Conservation (phyloP, 2,797 vertebrate species). For the Neosilurus mollespiculum region DNA sequence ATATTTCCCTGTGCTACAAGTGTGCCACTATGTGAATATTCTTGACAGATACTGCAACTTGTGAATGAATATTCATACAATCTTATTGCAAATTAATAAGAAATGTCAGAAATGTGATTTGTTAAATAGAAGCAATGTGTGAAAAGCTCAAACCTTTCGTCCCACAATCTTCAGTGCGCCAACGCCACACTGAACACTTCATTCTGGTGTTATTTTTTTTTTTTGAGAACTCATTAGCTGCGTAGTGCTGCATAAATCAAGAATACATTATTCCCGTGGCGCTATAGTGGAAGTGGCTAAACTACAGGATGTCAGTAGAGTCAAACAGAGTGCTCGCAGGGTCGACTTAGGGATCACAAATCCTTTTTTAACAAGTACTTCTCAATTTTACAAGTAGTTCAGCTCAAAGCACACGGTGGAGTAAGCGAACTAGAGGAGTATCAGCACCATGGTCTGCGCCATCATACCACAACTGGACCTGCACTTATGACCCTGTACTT, state of each 20-base stretch:
- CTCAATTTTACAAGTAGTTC: not conserved
- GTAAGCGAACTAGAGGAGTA: not conserved
- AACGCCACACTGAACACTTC: not conserved
- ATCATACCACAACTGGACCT: not conserved
- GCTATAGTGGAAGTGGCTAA: not conserved
- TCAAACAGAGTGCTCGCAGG: not conserved
- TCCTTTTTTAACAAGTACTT: too few species aligned
- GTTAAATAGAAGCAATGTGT: not conserved
- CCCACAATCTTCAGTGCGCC: not conserved
- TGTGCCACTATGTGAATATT: conserved; percentile 1
- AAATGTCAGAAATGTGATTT: conserved; percentile 1
- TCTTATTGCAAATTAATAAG: conserved; percentile 7
- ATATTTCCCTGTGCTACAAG: not conserved
- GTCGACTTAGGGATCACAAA: not conserved
- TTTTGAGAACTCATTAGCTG: conserved; percentile 1
- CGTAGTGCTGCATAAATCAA: not conserved
- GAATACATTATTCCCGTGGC: not conserved
- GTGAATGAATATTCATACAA: conserved; percentile 7
- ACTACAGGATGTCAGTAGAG: not conserved
- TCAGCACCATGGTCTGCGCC: not conserved
- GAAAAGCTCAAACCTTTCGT: not conserved
- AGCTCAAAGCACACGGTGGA: not conserved
- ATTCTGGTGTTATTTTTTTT: not conserved
- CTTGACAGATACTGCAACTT: not conserved
- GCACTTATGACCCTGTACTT: not conserved